Evolutionary conservation across 2,113 vertebrate species (phyloP).

Genomic region (Piaya cayana): DNA sequence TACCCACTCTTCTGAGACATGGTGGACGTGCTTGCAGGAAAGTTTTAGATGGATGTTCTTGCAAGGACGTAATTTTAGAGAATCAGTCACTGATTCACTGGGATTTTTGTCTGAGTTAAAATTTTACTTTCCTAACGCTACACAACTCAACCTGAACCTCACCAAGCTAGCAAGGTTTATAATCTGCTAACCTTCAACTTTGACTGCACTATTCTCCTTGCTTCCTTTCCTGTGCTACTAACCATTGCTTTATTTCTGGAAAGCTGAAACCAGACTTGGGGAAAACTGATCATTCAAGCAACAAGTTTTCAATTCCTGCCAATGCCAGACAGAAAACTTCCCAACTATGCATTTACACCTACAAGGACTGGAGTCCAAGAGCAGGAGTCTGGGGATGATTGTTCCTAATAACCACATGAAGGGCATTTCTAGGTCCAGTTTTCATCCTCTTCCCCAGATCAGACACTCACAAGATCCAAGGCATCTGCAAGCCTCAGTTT

Average conservation of each 20-base stretch:
- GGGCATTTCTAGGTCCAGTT: not conserved
- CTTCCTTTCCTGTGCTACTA: not conserved
- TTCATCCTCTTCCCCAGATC: not conserved
- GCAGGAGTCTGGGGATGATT: not conserved
- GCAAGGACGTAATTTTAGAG: not conserved
- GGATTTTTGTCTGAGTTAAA: conserved; percentile 14
- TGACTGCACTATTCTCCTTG: not conserved
- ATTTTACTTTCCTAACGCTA: conserved; percentile 6
- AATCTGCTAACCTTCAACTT: conserved; percentile 17
- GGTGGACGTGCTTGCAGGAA: not conserved
- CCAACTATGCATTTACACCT: not conserved
- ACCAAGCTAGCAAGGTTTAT: not conserved
- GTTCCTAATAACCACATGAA: not conserved
- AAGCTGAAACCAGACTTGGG: not conserved
- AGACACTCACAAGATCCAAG: not conserved
- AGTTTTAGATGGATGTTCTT: not conserved
- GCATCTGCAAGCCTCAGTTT: not conserved
- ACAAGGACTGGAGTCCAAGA: not conserved
- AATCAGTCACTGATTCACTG: conserved; percentile 34
- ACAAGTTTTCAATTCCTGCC: not conserved
- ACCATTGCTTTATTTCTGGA: not conserved
- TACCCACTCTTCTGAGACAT: not conserved
- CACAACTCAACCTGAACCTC: not conserved
- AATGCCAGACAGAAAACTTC: not conserved
- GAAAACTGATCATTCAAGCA: not conserved